phyloP scores from a whole-genome alignment of 2,888 invertebrate genomes.

The Drosophila austrosaltans region DNA sequence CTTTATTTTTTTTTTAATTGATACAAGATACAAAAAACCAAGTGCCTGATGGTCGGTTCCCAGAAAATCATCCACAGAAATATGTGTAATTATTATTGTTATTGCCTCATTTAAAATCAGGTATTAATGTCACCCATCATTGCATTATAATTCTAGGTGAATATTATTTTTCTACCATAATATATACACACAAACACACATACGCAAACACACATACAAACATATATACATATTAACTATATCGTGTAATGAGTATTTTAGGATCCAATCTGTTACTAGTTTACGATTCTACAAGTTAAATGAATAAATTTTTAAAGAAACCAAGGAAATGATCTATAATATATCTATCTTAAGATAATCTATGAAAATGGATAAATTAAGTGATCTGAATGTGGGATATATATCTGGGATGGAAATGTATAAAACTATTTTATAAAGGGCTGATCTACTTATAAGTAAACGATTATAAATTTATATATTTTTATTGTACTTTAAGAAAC shows the following conservation, averaged over 20 bases:
- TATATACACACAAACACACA: not conserved
- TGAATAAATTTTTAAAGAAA: conserved; percentile 21
- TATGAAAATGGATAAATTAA: too few relatives aligned
- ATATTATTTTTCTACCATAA: conserved; percentile 23
- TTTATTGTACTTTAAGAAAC: too few relatives aligned
- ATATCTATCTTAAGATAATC: too few relatives aligned
- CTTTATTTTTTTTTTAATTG: not conserved
- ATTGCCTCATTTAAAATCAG: conserved; percentile 48
- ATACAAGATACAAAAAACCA: conserved; percentile 24
- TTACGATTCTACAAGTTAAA: conserved; percentile 22
- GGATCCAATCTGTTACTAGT: conserved; percentile 48
- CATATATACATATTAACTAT: not conserved
- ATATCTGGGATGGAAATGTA: too few relatives aligned
- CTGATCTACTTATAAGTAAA: too few relatives aligned
- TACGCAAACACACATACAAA: too few relatives aligned
- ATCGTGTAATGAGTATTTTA: conserved; percentile 44
- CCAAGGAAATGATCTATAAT: not conserved
- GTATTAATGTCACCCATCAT: conserved; percentile 32
- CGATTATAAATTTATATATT: too few relatives aligned
- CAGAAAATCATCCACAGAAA: not conserved
- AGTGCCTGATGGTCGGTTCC: conserved; percentile 57
- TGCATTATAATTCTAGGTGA: conserved; percentile 30
- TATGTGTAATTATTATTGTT: conserved; percentile 37
- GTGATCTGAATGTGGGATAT: too few relatives aligned
- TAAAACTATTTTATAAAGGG: too few relatives aligned